A percentile compares a stretch with the other conserved stretches of the same genome.
Evolutionary conservation across 2,888 invertebrate genomes (phyloP).

Genomic region (Eumerus sabulonum): DNA sequence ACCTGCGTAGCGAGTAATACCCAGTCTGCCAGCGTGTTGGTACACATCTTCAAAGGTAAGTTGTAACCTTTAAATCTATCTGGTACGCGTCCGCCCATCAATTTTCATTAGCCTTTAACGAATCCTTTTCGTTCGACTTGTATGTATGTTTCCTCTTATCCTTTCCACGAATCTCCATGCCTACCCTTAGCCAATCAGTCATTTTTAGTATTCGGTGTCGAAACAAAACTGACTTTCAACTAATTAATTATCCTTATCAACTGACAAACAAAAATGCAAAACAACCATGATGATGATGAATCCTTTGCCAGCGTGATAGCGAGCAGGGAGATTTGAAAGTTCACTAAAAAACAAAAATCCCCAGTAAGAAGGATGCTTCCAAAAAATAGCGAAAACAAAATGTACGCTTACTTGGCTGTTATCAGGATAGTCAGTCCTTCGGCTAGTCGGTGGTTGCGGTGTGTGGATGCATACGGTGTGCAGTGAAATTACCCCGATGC

Average conservation of each 20-base stretch:
- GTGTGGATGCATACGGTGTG: constrained; percentile 19
- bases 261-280: background rate
- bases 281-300: too few species aligned
- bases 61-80: constrained; percentile 36
- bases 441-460: constrained; percentile 8
- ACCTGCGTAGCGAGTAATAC: constrained; percentile 94
- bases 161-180: too few species aligned
- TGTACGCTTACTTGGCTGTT: too few species aligned
- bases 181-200: constrained; percentile 22
- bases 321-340: too few species aligned
- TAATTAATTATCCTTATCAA: constrained; percentile 21
- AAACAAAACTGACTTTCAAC: constrained; percentile 1
- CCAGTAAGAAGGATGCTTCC: too few species aligned
- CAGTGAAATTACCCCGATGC: constrained; percentile 42
- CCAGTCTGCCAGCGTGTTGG: constrained; percentile 90
- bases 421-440: too few species aligned
- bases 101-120: constrained; percentile 8
- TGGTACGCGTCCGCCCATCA: too few species aligned
- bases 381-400: too few species aligned
- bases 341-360: too few species aligned
- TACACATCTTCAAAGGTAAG: constrained; percentile 94
- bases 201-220: background rate
- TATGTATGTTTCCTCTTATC: background rate
- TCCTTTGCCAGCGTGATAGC: too few species aligned
- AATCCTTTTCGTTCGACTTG: background rate